phyloP scores from a whole-genome alignment of 2,888 invertebrate species.

The Mactromeris polynyma region DNA sequence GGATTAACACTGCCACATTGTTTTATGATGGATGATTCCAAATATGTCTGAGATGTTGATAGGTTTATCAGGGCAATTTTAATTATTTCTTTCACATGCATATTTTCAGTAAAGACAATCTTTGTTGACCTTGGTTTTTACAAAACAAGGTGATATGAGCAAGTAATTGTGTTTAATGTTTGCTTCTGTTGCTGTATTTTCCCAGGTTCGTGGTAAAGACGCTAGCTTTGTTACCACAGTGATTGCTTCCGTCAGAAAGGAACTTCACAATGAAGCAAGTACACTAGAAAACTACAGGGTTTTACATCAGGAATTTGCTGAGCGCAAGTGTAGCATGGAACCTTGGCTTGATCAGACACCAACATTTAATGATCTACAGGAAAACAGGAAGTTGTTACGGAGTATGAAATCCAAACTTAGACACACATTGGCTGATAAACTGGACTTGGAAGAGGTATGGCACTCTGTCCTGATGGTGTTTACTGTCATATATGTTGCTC shows the following conservation, averaged over 20 bases:
- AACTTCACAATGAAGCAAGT: slow-evolving; percentile 74
- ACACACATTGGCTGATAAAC: slow-evolving; percentile 83
- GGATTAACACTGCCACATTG: no score
- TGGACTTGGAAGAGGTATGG: slow-evolving; percentile 83
- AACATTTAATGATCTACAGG: slow-evolving; percentile 73
- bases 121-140: no score
- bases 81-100: no score
- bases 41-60: no score
- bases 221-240: slow-evolving; percentile 77
- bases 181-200: not conserved
- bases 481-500: no score
- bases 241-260: slow-evolving; percentile 75
- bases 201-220: slow-evolving; percentile 77
- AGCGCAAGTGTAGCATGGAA: slow-evolving; percentile 72
- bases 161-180: no score
- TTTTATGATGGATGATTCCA: no score
- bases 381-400: slow-evolving; percentile 76
- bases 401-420: slow-evolving; percentile 82
- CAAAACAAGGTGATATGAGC: no score
- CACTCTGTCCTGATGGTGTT: not conserved
- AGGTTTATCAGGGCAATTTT: no score
- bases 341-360: slow-evolving; percentile 82
- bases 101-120: no score
- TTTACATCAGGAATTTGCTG: slow-evolving; percentile 73
- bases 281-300: slow-evolving; percentile 75